Conservation (phyloP, 2,113 vertebrate genomes). For the Megaceryle maxima region DNA sequence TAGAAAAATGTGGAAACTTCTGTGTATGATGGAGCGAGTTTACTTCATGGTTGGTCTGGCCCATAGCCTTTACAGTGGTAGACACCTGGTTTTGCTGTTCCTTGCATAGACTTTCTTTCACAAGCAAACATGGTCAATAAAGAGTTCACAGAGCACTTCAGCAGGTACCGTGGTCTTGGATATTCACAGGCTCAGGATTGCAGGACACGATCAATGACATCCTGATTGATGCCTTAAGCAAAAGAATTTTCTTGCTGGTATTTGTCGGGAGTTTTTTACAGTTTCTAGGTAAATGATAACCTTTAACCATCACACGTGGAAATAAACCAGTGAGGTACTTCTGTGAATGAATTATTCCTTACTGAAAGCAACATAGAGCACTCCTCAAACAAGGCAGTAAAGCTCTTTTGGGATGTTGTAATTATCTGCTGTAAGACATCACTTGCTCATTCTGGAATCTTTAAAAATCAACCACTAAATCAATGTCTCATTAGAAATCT, state of each 20-base stretch:
- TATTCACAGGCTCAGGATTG: neutral
- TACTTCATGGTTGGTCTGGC: accelerated
- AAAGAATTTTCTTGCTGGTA: neutral
- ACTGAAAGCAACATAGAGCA: neutral
- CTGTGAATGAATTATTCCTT: neutral
- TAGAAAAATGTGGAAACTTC: neutral
- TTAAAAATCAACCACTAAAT: conserved; percentile 59
- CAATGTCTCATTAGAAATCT: conserved; percentile 64
- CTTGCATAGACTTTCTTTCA: neutral
- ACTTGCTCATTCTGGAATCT: conserved; percentile 13
- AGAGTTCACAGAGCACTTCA: neutral
- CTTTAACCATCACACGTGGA: neutral
- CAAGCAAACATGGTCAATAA: neutral
- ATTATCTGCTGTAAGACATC: conserved; percentile 1
- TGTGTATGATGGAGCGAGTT: neutral
- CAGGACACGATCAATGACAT: accelerated
- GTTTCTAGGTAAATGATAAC: neutral
- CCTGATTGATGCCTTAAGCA: neutral
- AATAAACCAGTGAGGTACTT: neutral
- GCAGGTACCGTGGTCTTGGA: neutral
- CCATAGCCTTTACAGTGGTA: neutral
- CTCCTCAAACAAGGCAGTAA: neutral
- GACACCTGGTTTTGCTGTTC: neutral
- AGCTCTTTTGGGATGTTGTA: neutral
- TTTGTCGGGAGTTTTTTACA: neutral